Evolutionary conservation across 1,140 invertebrate species (phyloP).

Genomic region (Anoplolepis gracilipes): DNA sequence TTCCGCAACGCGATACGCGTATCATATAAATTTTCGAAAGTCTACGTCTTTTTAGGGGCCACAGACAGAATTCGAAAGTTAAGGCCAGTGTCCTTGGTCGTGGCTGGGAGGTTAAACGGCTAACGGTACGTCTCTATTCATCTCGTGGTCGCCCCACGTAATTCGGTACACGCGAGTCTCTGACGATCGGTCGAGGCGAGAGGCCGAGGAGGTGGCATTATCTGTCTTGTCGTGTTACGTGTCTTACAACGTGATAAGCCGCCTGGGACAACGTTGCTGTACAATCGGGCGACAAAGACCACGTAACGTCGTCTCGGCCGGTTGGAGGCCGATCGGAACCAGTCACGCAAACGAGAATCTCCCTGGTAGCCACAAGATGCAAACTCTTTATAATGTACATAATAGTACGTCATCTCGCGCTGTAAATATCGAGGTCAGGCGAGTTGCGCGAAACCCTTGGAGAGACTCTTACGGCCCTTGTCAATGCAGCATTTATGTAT

Average conservation of each 20-base stretch:
- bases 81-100: constrained; percentile 65
- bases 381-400: constrained; percentile 43
- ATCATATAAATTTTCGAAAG: constrained; percentile 16
- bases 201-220: constrained; percentile 62
- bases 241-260: constrained; percentile 80
- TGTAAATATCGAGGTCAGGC: constrained; percentile 69
- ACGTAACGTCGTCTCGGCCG: constrained; percentile 44
- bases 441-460: constrained; percentile 6
- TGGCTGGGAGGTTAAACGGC: constrained; percentile 53
- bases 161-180: constrained; percentile 69
- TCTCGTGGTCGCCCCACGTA: constrained; percentile 63
- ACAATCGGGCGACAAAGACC: constrained; percentile 53
- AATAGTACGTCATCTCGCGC: constrained; percentile 46
- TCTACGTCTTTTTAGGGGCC: constrained; percentile 9
- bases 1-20: constrained; percentile 12
- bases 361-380: constrained; percentile 7
- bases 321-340: constrained; percentile 47
- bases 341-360: constrained; percentile 35
- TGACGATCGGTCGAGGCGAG: neutral
- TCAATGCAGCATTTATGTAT: neutral
- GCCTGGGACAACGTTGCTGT: constrained; percentile 64
- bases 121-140: constrained; percentile 72
- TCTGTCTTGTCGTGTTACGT: constrained; percentile 74
- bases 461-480: constrained; percentile 29
- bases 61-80: constrained; percentile 68